Evolutionary conservation across 2,888 invertebrate species (phyloP).

Genomic region (Scaptomyza reducta): DNA sequence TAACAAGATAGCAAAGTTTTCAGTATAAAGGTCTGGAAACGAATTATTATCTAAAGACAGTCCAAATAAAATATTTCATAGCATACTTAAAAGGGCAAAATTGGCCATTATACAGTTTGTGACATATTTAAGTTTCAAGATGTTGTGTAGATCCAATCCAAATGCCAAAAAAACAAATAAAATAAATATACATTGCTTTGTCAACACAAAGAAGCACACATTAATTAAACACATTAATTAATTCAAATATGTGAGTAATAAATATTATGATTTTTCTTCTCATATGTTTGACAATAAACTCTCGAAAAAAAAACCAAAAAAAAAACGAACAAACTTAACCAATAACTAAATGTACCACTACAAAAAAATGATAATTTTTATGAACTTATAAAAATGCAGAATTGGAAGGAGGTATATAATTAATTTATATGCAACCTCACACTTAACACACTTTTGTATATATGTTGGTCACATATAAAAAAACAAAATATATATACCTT

Average conservation of each 20-base stretch:
- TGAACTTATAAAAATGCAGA: constrained; percentile 75
- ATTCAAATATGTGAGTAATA: constrained; percentile 56
- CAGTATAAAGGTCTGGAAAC: background rate
- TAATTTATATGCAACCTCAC: constrained; percentile 73
- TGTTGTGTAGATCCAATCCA: constrained; percentile 14
- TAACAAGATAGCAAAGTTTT: too few relatives aligned
- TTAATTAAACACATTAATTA: constrained; percentile 17
- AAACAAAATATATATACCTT: constrained; percentile 21
- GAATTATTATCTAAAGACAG: too few relatives aligned
- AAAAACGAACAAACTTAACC: constrained; percentile 51
- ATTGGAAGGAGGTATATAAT: constrained; percentile 84
- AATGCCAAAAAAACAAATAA: background rate
- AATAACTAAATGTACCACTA: constrained; percentile 43
- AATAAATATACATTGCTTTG: constrained; percentile 6
- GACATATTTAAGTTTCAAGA: background rate
- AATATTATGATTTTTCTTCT: constrained; percentile 75
- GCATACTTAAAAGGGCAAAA: constrained; percentile 3
- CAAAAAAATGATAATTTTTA: constrained; percentile 39
- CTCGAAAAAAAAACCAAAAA: constrained; percentile 53
- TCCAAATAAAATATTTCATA: background rate
- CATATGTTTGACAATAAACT: constrained; percentile 63
- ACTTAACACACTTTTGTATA: constrained; percentile 62
- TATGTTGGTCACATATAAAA: constrained; percentile 56
- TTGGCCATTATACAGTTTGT: background rate
- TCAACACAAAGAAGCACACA: constrained; percentile 20